These are phyloP conservation scores for Etia nguti DNA, from an alignment of 2,113 vertebrate genomes.

Conservation along the genomic window DNA sequence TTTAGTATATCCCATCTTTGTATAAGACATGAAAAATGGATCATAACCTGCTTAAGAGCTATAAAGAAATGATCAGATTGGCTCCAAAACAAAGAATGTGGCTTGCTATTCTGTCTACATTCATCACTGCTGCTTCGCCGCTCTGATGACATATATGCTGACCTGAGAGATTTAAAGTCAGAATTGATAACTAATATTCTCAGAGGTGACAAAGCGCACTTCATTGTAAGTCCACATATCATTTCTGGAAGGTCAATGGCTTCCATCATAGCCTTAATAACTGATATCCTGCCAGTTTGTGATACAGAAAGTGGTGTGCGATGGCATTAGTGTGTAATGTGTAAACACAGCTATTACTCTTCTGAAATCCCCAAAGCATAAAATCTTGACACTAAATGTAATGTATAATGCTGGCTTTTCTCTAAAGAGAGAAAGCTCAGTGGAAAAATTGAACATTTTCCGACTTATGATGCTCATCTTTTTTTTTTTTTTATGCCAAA, in stretches of 20 bases:
- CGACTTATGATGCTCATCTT: background rate
- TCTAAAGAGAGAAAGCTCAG: background rate
- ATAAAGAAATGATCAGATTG: slow-evolving; percentile 43
- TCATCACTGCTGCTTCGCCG: slow-evolving; percentile 37
- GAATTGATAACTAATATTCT: slow-evolving; percentile 59
- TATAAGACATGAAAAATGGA: slow-evolving; percentile 33
- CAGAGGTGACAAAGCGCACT: slow-evolving; percentile 50
- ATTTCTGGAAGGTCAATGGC: slow-evolving; percentile 58
- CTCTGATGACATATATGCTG: slow-evolving; percentile 51
- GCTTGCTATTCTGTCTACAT: slow-evolving; percentile 22
- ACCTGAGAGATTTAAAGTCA: slow-evolving; percentile 56
- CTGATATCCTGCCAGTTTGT: slow-evolving; percentile 29
- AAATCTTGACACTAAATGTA: background rate
- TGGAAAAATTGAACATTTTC: background rate
- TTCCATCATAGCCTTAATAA: slow-evolving; percentile 40
- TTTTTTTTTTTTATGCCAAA: background rate
- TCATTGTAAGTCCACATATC: slow-evolving; percentile 61
- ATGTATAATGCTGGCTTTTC: background rate
- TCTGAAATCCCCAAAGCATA: background rate
- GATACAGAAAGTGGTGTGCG: background rate
- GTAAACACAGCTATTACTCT: background rate
- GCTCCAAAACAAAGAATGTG: slow-evolving; percentile 42
- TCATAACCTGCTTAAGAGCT: slow-evolving; percentile 48
- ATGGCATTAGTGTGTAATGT: background rate
- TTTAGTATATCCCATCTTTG: slow-evolving; percentile 50